Conservation (phyloP, 1,140 invertebrate species). For the Drosophila carrolli region DNA sequence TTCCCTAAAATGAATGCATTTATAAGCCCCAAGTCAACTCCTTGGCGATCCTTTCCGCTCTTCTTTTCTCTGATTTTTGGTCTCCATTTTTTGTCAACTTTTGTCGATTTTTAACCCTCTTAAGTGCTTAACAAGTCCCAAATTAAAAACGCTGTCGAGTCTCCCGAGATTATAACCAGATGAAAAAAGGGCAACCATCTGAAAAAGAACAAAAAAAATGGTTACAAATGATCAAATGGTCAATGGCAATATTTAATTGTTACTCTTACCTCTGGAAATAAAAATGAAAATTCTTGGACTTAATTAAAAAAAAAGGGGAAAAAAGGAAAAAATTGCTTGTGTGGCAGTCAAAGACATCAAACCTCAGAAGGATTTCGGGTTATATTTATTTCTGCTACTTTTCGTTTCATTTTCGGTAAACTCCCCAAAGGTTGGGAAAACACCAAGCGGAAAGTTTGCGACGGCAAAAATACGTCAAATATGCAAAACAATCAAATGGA, state of each 20-base stretch:
- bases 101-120: conserved; percentile 80
- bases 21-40: conserved; percentile 52
- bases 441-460: conserved; percentile 29
- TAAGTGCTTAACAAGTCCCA: conserved; percentile 79
- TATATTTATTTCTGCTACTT: conserved; percentile 32
- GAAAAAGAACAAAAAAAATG: conserved; percentile 57
- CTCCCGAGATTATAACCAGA: conserved; percentile 67
- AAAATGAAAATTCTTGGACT: conserved; percentile 32
- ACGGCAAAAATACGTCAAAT: conserved; percentile 51
- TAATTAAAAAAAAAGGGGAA: conserved; percentile 62
- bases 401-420: conserved; percentile 19
- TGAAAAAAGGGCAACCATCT: conserved; percentile 32
- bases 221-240: conserved; percentile 70
- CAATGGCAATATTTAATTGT: conserved; percentile 75
- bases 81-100: conserved; percentile 58
- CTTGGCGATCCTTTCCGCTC: conserved; percentile 49
- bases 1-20: conserved; percentile 61
- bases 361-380: conserved; percentile 30
- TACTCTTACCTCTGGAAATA: conserved; percentile 26
- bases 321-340: conserved; percentile 16
- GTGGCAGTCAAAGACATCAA: conserved; percentile 43
- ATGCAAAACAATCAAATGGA: conserved; percentile 50
- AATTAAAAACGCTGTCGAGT: conserved; percentile 69
- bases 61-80: conserved; percentile 5
- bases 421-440: conserved; percentile 40